These are phyloP conservation scores for Chloroceryle amazona DNA, from an alignment of 2,797 vertebrate species.

Conservation along the genomic window DNA sequence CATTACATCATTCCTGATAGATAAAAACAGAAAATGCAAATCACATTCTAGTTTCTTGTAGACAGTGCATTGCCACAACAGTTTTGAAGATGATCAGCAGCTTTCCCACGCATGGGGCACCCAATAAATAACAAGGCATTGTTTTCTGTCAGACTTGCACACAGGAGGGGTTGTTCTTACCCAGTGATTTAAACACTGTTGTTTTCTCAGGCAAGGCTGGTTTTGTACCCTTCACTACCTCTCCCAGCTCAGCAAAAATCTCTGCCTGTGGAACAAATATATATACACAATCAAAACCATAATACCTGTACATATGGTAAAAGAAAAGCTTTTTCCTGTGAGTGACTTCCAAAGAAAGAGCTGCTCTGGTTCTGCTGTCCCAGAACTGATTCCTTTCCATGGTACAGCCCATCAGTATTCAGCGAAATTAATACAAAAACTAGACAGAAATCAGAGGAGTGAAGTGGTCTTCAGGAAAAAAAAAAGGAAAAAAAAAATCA, in stretches of 20 bases:
- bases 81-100: constrained; percentile 19
- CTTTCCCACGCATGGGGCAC: constrained; percentile 20
- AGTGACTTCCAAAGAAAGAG: background rate
- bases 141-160: constrained; percentile 9
- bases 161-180: constrained; percentile 79
- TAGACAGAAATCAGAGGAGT: background rate
- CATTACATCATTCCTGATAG: constrained; percentile 11
- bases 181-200: constrained; percentile 95
- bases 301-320: background rate
- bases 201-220: constrained; percentile 89
- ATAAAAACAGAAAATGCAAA: background rate
- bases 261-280: constrained; percentile 82
- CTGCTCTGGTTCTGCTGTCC: background rate
- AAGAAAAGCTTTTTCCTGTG: background rate
- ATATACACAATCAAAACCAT: background rate
- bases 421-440: background rate
- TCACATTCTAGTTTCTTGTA: background rate
- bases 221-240: constrained; percentile 89
- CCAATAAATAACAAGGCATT: constrained; percentile 24
- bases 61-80: background rate
- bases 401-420: background rate
- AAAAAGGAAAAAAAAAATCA: no score
- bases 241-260: constrained; percentile 94
- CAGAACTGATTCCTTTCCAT: background rate
- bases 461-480: background rate